A percentile compares a stretch with the other conserved stretches of the same genome.
Conservation (phyloP, 53 echinoderm and acorn worm genomes). For the Holothuria scabra region DNA sequence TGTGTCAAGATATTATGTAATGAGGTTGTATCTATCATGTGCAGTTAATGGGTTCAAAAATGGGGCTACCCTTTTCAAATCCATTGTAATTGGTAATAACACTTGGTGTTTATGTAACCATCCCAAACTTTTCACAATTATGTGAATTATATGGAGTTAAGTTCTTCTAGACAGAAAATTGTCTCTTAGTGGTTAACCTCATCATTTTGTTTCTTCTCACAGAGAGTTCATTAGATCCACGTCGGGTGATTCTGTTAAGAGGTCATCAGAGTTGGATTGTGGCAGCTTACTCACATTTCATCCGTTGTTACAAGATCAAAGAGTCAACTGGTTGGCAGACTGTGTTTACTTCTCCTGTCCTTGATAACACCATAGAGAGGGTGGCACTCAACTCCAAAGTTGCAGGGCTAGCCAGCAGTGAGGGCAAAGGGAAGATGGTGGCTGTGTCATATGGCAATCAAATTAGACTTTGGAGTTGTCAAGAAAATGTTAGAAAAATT, state of each 20-base stretch:
- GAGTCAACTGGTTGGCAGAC: constrained; percentile 94
- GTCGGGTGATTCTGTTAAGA: constrained; percentile 73
- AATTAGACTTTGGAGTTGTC: constrained; percentile 96
- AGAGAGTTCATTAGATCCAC: constrained; percentile 80
- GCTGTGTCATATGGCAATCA: constrained; percentile 95
- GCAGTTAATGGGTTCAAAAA: no score
- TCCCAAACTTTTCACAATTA: no score
- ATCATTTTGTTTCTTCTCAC: neutral
- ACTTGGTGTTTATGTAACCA: no score
- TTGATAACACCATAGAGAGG: constrained; percentile 86
- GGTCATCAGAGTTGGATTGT: constrained; percentile 99
- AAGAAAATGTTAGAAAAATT: constrained; percentile 70
- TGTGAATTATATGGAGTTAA: neutral
- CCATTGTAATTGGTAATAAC: no score
- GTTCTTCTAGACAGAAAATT: neutral
- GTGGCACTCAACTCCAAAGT: constrained; percentile 95
- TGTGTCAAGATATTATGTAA: no score
- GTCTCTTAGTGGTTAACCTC: neutral
- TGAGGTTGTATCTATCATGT: no score
- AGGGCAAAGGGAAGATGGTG: constrained; percentile 95
- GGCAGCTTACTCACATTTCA: constrained; percentile 85
- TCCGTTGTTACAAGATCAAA: constrained; percentile 97
- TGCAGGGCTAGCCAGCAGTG: constrained; percentile 65
- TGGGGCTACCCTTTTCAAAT: no score
- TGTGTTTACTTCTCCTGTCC: constrained; percentile 86